Conservation (phyloP, 2,888 invertebrate species). For the Galerucella nymphaeae region DNA sequence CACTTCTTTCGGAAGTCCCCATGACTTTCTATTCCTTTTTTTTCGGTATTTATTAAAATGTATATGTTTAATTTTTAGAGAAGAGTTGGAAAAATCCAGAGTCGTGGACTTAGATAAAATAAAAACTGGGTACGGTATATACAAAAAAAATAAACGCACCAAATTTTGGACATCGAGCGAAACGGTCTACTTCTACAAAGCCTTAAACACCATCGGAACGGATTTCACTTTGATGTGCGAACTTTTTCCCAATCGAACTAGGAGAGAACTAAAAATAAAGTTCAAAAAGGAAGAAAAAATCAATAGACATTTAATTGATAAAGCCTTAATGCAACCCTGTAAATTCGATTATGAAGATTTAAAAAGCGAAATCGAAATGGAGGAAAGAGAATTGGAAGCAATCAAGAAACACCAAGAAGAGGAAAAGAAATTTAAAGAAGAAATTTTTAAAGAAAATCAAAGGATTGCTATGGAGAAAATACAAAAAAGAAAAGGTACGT, state of each 20-base stretch:
- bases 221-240: slow-evolving; percentile 92
- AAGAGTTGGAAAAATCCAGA: slow-evolving; percentile 73
- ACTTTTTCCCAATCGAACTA: slow-evolving; percentile 79
- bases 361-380: slow-evolving; percentile 69
- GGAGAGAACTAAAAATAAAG: slow-evolving; percentile 89
- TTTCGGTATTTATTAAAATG: not conserved
- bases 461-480: slow-evolving; percentile 28
- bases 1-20: no score
- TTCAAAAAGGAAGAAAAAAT: slow-evolving; percentile 91
- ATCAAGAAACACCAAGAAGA: slow-evolving; percentile 48
- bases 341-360: slow-evolving; percentile 75
- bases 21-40: not conserved
- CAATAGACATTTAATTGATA: slow-evolving; percentile 79
- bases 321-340: slow-evolving; percentile 77
- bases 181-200: slow-evolving; percentile 91
- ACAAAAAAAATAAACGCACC: slow-evolving; percentile 74
- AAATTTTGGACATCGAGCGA: slow-evolving; percentile 83
- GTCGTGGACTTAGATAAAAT: slow-evolving; percentile 72
- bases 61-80: slow-evolving; percentile 49
- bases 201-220: slow-evolving; percentile 88
- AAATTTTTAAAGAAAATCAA: slow-evolving; percentile 33
- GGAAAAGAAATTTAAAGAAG: slow-evolving; percentile 41
- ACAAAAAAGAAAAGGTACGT: slow-evolving; percentile 39
- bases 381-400: slow-evolving; percentile 62
- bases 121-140: slow-evolving; percentile 70